Conservation (phyloP, 2,113 vertebrate genomes). For the Chaetodon auriga region DNA sequence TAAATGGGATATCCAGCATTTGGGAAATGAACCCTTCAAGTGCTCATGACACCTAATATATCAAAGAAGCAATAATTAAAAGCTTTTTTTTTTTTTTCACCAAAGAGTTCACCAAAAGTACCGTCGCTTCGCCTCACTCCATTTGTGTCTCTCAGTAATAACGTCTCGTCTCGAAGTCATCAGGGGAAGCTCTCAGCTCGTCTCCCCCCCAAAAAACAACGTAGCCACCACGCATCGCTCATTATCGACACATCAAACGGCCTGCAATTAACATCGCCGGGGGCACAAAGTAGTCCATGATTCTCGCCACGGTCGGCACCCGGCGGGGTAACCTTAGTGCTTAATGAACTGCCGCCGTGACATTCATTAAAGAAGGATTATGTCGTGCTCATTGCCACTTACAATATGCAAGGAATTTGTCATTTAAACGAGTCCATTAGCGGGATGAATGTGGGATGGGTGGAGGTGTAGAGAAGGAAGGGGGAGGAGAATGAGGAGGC, state of each 20-base stretch:
- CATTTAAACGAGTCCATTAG: slow-evolving; percentile 71
- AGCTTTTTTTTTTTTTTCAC: neutral
- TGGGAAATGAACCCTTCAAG: slow-evolving; percentile 44
- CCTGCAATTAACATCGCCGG: slow-evolving; percentile 46
- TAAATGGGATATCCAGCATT: slow-evolving; percentile 19
- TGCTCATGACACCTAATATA: slow-evolving; percentile 32
- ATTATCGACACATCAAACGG: slow-evolving; percentile 60
- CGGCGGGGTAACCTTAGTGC: slow-evolving; percentile 46
- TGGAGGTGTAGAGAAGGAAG: slow-evolving; percentile 10
- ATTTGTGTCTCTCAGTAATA: slow-evolving; percentile 1
- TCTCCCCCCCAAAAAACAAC: neutral
- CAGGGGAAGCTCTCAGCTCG: neutral
- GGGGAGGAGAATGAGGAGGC: neutral
- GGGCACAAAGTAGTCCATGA: slow-evolving; percentile 44
- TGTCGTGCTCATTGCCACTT: slow-evolving; percentile 61
- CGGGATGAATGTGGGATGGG: slow-evolving; percentile 50
- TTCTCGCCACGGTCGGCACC: slow-evolving; percentile 25
- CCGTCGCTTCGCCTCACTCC: neutral
- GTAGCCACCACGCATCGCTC: slow-evolving; percentile 26
- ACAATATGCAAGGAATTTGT: slow-evolving; percentile 65
- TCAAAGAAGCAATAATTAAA: slow-evolving; percentile 52
- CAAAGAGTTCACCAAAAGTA: neutral
- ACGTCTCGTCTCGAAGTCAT: slow-evolving; percentile 11
- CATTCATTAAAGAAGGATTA: slow-evolving; percentile 73
- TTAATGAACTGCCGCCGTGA: slow-evolving; percentile 73